Evolutionary conservation across 2,113 vertebrate species (phyloP).

Genomic region (Tauraco erythrolophus): DNA sequence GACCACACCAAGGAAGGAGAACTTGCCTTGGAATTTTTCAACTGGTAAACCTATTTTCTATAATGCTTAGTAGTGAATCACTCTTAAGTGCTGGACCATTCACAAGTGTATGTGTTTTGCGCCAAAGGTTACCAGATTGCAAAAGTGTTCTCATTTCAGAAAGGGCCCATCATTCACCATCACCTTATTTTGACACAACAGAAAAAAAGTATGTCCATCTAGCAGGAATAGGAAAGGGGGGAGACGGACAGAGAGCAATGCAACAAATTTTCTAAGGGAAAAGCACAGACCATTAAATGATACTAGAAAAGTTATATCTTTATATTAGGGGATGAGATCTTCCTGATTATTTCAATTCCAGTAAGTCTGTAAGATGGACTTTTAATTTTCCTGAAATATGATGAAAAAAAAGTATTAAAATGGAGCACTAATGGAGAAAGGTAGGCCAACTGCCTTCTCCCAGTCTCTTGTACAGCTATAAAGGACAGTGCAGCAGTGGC

Average conservation of each 20-base stretch:
- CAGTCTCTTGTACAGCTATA: neutral
- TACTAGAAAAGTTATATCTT: slow-evolving; percentile 33
- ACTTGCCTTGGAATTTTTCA: slow-evolving; percentile 72
- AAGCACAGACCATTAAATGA: slow-evolving; percentile 57
- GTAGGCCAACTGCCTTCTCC: neutral
- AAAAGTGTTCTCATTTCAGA: slow-evolving; percentile 59
- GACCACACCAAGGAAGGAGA: slow-evolving; percentile 37
- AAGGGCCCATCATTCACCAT: slow-evolving; percentile 65
- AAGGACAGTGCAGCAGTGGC: neutral
- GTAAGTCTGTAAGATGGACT: neutral
- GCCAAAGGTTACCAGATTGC: slow-evolving; percentile 76
- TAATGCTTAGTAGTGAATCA: slow-evolving; percentile 70
- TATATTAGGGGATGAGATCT: slow-evolving; percentile 39
- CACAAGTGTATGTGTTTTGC: slow-evolving; percentile 63
- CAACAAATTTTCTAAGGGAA: slow-evolving; percentile 56
- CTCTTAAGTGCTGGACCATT: slow-evolving; percentile 73
- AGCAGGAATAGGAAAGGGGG: slow-evolving; percentile 35
- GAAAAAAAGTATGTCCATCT: slow-evolving; percentile 52
- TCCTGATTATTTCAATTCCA: slow-evolving; percentile 27
- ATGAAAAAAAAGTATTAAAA: too few species aligned
- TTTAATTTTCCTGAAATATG: slow-evolving; percentile 2
- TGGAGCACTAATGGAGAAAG: neutral
- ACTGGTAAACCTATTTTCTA: slow-evolving; percentile 73
- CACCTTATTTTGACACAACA: slow-evolving; percentile 71
- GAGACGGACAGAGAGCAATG: neutral